Evolutionary conservation across 2,797 vertebrate genomes (phyloP).

Genomic region (Manis javanica): DNA sequence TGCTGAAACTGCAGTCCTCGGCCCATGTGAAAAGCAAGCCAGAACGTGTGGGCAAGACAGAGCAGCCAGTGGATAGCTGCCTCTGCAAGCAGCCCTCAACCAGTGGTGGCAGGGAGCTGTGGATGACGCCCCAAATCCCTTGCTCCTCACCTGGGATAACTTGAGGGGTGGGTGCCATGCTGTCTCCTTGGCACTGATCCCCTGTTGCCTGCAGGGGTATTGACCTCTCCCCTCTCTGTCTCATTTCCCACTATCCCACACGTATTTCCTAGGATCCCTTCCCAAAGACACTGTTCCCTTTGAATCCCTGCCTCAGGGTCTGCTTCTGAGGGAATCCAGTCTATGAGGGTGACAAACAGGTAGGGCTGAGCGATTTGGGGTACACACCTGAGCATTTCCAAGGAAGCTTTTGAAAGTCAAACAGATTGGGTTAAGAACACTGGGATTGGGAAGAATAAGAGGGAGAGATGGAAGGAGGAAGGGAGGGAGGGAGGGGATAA

Average conservation of each 20-base stretch:
- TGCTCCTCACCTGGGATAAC: background rate
- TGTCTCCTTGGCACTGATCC: background rate
- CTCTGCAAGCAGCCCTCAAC: background rate
- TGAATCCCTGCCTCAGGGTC: background rate
- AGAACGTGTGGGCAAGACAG: background rate
- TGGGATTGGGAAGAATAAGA: fast-evolving
- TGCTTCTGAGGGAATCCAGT: background rate
- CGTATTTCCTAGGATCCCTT: background rate
- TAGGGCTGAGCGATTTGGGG: too few relatives aligned
- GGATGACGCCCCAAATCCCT: too few relatives aligned
- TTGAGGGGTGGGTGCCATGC: background rate
- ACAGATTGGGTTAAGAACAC: background rate
- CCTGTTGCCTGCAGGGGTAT: too few relatives aligned
- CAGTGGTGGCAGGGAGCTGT: background rate
- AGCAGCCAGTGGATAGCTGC: too few relatives aligned
- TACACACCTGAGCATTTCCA: background rate
- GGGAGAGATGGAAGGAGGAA: background rate
- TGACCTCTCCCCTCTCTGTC: background rate
- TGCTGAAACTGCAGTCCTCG: background rate
- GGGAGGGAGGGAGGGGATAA: fast-evolving
- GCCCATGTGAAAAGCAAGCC: background rate
- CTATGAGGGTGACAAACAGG: background rate
- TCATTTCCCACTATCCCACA: background rate
- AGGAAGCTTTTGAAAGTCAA: background rate
- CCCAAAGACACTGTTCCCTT: too few relatives aligned